Conservation (phyloP, 1,140 invertebrate genomes). For the Pseudomyrmex pallidus region DNA sequence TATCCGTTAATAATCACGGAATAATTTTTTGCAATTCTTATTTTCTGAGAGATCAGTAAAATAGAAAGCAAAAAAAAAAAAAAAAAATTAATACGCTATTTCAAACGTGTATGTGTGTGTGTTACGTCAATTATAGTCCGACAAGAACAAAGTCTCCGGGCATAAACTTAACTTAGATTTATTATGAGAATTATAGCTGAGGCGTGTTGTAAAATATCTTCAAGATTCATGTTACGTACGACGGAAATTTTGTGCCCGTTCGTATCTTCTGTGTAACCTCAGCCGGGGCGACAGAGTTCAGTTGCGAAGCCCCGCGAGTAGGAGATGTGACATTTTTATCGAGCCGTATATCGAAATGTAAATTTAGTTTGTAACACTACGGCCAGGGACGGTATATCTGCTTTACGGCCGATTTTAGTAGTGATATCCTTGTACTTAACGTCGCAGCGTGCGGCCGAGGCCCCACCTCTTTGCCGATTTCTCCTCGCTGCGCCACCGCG, state of each 20-base stretch:
- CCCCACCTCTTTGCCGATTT: slow-evolving; percentile 27
- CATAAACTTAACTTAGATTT: slow-evolving; percentile 37
- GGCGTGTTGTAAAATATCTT: slow-evolving; percentile 55
- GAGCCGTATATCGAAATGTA: slow-evolving; percentile 80
- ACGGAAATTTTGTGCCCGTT: slow-evolving; percentile 19
- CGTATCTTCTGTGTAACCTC: slow-evolving; percentile 28
- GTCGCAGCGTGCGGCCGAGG: slow-evolving; percentile 64
- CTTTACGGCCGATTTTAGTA: slow-evolving; percentile 80
- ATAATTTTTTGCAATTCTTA: neutral
- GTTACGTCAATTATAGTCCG: neutral
- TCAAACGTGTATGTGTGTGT: neutral
- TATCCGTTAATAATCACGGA: slow-evolving; percentile 24
- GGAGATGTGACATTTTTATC: slow-evolving; percentile 80
- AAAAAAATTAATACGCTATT: no score
- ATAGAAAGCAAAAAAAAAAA: no score
- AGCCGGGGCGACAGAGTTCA: slow-evolving; percentile 27
- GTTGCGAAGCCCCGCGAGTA: slow-evolving; percentile 17
- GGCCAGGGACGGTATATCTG: slow-evolving; percentile 67
- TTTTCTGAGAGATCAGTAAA: neutral
- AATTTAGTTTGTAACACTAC: slow-evolving; percentile 74
- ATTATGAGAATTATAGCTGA: slow-evolving; percentile 60
- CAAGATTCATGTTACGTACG: slow-evolving; percentile 51
- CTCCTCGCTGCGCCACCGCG: neutral
- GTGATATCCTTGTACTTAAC: slow-evolving; percentile 79
- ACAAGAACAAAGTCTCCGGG: neutral